phyloP scores from a whole-genome alignment of 2,888 invertebrate species.

The Phymatocera aterrima region DNA sequence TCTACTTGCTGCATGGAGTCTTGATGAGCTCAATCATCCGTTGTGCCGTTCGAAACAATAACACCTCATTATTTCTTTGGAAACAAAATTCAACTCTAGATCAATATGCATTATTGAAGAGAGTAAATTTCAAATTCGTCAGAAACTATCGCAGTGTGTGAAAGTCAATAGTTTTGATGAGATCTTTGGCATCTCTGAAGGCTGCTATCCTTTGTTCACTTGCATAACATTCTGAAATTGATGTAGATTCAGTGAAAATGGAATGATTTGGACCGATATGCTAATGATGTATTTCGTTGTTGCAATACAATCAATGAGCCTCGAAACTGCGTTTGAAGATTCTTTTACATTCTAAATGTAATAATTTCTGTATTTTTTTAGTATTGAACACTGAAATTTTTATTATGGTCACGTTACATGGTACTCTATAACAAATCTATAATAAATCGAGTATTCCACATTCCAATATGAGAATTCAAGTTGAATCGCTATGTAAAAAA shows the following conservation, averaged over 20 bases:
- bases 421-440: neutral
- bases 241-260: neutral
- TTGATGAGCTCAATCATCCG: neutral
- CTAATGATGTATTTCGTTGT: neutral
- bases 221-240: neutral
- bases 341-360: neutral
- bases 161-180: neutral
- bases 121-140: neutral
- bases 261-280: neutral
- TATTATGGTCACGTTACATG: neutral
- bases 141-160: neutral
- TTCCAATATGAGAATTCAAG: too few relatives aligned
- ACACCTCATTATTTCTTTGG: neutral
- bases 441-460: neutral
- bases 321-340: too few relatives aligned
- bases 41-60: neutral
- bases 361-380: neutral
- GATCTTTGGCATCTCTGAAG: neutral
- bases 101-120: neutral
- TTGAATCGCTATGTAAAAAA: too few relatives aligned
- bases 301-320: neutral
- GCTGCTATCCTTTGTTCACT: neutral
- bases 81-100: neutral
- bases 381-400: neutral
- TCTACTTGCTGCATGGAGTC: neutral